Evolutionary conservation across 2,888 invertebrate genomes (phyloP).

Genomic region (Lochmaea capreae): DNA sequence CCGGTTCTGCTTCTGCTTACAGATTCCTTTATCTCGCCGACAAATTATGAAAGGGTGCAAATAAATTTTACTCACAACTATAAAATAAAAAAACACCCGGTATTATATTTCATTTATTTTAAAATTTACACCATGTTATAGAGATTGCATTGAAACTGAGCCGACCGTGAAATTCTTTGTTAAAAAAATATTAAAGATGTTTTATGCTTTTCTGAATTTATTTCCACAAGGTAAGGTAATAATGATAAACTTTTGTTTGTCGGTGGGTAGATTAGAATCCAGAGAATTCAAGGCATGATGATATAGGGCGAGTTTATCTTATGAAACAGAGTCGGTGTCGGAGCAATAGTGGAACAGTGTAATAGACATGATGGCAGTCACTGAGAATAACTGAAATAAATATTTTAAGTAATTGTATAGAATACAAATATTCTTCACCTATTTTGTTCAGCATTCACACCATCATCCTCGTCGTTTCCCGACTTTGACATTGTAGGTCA

Average conservation of each 20-base stretch:
- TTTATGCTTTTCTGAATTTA: constrained; percentile 12
- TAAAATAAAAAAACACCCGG: too few relatives aligned
- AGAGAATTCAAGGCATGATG: constrained; percentile 46
- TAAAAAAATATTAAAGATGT: neutral
- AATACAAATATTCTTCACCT: too few relatives aligned
- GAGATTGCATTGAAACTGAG: neutral
- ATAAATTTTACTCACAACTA: too few relatives aligned
- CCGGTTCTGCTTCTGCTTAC: too few relatives aligned
- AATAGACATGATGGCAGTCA: too few relatives aligned
- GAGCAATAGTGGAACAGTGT: neutral
- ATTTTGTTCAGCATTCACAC: too few relatives aligned
- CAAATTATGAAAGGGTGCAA: too few relatives aligned
- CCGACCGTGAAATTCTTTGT: constrained; percentile 2
- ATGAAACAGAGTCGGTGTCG: neutral
- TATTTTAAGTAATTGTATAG: too few relatives aligned
- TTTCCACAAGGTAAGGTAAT: neutral
- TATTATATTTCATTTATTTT: neutral
- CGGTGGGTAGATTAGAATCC: constrained; percentile 48
- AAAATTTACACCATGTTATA: neutral
- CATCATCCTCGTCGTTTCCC: too few relatives aligned
- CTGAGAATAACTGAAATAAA: too few relatives aligned
- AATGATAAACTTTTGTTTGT: constrained; percentile 42
- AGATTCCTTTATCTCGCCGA: too few relatives aligned
- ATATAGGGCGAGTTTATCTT: constrained; percentile 52
- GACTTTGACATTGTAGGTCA: too few relatives aligned